Conservation (phyloP, 2,888 invertebrate species). For the Eupithecia subumbrata region DNA sequence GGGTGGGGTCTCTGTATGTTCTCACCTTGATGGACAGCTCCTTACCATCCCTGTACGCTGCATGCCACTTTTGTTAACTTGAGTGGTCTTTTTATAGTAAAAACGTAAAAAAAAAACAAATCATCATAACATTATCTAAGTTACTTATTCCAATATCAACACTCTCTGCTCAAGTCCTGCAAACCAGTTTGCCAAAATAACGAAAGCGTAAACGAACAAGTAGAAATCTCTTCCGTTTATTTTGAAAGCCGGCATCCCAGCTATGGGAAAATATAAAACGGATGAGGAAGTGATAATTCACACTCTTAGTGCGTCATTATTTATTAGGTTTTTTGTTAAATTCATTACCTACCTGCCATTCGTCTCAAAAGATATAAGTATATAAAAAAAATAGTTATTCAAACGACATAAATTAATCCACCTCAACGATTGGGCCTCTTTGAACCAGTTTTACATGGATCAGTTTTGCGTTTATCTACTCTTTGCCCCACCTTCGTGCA, state of each 20-base stretch:
- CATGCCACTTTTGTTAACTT: too few relatives aligned
- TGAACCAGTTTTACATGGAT: conserved; percentile 21
- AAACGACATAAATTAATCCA: conserved; percentile 1
- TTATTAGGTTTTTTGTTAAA: neutral
- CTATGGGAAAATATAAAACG: conserved; percentile 16
- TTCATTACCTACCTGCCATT: neutral
- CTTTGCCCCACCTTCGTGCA: neutral
- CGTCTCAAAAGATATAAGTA: neutral
- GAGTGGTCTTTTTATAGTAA: too few relatives aligned
- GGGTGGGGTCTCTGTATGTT: neutral
- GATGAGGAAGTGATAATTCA: conserved; percentile 16
- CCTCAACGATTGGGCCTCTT: conserved; percentile 15
- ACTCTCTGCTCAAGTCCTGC: neutral
- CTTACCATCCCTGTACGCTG: too few relatives aligned
- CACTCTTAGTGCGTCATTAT: neutral
- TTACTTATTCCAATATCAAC: neutral
- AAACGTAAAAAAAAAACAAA: too few relatives aligned
- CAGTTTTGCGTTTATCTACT: conserved; percentile 12
- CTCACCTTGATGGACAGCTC: neutral
- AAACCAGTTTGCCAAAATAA: neutral
- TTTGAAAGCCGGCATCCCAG: conserved; percentile 9
- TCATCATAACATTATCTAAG: too few relatives aligned
- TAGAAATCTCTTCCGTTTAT: conserved; percentile 6
- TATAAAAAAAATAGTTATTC: neutral
- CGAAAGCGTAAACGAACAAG: neutral